Base-by-base conservation (phyloP, 2,888 invertebrate genomes). In the Orthosia cruda region DNA sequence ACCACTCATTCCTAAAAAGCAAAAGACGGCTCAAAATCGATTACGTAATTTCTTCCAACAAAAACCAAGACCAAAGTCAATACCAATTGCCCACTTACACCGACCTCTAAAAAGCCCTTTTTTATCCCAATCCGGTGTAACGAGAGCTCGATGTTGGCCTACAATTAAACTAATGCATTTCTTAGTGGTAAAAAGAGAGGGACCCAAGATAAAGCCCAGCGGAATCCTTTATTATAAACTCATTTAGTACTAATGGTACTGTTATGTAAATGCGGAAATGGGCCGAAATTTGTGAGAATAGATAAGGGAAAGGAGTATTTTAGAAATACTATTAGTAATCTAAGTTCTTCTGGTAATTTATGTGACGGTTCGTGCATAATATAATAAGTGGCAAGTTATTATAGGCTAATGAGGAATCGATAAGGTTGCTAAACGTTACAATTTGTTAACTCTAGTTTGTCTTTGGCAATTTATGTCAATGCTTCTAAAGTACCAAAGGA, bases 111-210 rank as follows among this genome's bases (percentile, higher is more conserved):
- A 84, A 77, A 55, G 26, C 13, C 3, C 66, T 85, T 75, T 81
- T 85, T 87, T 82, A 63, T 76, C 50, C 47, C 62, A 65, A 59
- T 75, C 62, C 63, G 57, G 89, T 90, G 94, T 94, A 94, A 95
- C 94, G 87, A 94, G 94, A 91, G 87, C 90, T 81, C 79, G 59
- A 80, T 77, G 76, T 77, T 83, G 84, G 89, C 85, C 73, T 89
- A 87, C 92, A 91, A 94, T 95, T 94, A 94, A 87, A 89, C 91
- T 95, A 95, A 95, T 95, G 95, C 93, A 94, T 89, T 94, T 93
- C 90, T 91, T 90, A 85, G 82, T 83, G 83, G 81, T 5, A 26
- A 45, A 32, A 47, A 52, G 57, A 58, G 52, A 47, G 69, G 78
- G 49, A 40, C 70, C 54, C 32, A 67, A 40, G 67, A 49, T 47